phyloP scores from a whole-genome alignment of 2,113 vertebrate genomes.

The Marcusenius ussheri region DNA sequence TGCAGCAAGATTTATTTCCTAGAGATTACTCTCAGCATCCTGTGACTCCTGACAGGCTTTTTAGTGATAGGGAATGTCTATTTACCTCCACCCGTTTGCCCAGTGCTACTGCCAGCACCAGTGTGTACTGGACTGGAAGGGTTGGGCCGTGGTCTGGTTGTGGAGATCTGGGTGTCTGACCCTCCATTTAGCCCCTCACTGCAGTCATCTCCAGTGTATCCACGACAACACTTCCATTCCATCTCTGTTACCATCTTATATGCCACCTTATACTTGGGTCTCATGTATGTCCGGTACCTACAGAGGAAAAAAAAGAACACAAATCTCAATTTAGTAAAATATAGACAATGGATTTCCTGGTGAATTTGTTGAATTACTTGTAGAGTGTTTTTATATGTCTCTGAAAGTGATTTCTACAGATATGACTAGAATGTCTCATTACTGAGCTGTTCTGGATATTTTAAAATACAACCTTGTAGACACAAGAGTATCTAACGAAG shows the following conservation, averaged over 20 bases:
- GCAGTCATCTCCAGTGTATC: constrained; percentile 80
- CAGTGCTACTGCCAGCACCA: constrained; percentile 56
- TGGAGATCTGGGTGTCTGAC: constrained; percentile 50
- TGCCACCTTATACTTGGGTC: constrained; percentile 80
- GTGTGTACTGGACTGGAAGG: constrained; percentile 62
- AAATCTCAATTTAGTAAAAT: background rate
- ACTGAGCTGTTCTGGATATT: background rate
- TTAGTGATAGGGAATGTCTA: background rate
- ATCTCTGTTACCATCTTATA: constrained; percentile 84
- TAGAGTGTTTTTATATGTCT: background rate
- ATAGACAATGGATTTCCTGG: background rate
- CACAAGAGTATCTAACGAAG: background rate
- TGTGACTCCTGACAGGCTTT: background rate
- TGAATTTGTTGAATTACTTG: background rate
- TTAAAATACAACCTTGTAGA: too few species aligned
- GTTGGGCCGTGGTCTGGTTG: constrained; percentile 54
- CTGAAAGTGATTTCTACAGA: background rate
- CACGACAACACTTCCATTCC: constrained; percentile 93
- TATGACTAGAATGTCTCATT: background rate
- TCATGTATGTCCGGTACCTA: constrained; percentile 84
- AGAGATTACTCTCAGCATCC: background rate
- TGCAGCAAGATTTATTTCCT: background rate
- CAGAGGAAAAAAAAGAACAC: background rate
- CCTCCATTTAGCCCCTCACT: constrained; percentile 48
- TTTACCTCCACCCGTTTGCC: constrained; percentile 59